Base-by-base conservation (phyloP, 2,113 vertebrate species). In the Merops nubicus region DNA sequence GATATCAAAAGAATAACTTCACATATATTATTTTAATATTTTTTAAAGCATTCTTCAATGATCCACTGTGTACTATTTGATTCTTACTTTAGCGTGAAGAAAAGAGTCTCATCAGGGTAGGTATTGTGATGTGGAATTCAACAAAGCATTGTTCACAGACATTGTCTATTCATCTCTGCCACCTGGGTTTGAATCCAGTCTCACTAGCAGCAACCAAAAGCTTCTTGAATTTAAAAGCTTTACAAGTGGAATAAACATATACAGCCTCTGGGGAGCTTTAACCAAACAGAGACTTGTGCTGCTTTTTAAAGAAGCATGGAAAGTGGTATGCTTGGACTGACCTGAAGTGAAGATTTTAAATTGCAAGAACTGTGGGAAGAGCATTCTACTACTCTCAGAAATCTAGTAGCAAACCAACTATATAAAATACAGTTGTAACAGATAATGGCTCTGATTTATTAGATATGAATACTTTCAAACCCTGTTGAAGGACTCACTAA, bases 141-240 rank as follows among this genome's bases (percentile, higher is more conserved):
- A 93, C 74, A 78, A 78, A 95, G 89, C 68, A 79, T n/a, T 85
- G 33, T 89, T 93, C 73, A 70, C 33, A 81, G 12, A 73, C 51
- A 85, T 63, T 91, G 76, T 93, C 83, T 87, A 85, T 92, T 94
- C 87, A 97, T 94, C 91, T 95, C 88, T 93, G 87, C 94, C 93
- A 85, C 92, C 96, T 95, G 81, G 60, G 73, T 97, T 94, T 89
- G 67, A 96, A 95, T 59, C 76, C 60, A 85, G 63, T 70, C 75
- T 91, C 95, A 83, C 84, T 84, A 85, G 75, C 4, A 11, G 87
- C 73, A 92, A 88, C 92, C 87, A 88, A 96, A 96, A 93, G 59
- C 56, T 93, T 88, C 85, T 67, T 75, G 53, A 97, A 95, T 81
- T 75, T 90, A 85, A 96, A 97, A 95, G 22, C 80, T 91, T 92